A percentile compares a stretch with the other conserved stretches of the same genome.
Conservation (phyloP, 1,140 invertebrate genomes). For the Papilio polytes region DNA sequence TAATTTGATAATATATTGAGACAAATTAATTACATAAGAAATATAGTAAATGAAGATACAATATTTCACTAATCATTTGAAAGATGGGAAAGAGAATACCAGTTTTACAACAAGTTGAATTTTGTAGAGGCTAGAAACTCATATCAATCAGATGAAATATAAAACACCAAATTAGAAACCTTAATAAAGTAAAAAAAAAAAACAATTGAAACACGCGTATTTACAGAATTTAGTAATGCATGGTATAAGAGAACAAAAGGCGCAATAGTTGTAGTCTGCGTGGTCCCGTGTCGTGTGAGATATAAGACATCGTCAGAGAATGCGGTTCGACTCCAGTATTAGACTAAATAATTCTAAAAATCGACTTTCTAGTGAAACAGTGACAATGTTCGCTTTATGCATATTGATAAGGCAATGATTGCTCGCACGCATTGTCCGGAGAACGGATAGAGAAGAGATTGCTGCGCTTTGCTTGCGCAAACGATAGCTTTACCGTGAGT, state of each 20-base stretch:
- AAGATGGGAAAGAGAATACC: too few species aligned
- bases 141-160: too few species aligned
- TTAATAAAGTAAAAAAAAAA: neutral
- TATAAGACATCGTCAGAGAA: conserved; percentile 35
- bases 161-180: too few species aligned
- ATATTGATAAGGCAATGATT: conserved; percentile 1
- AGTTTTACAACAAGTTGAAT: too few species aligned
- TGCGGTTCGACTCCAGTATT: conserved; percentile 10
- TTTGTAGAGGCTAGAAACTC: too few species aligned
- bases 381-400: neutral
- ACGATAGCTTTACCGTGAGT: neutral
- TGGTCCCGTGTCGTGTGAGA: conserved; percentile 50
- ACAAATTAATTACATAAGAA: neutral
- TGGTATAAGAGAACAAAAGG: conserved; percentile 38
- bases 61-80: neutral
- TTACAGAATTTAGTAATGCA: conserved; percentile 37
- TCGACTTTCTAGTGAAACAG: conserved; percentile 25
- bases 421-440: neutral
- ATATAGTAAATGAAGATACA: neutral
- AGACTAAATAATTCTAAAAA: neutral
- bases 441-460: neutral
- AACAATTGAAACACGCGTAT: neutral
- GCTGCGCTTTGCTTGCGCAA: neutral
- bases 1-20: neutral
- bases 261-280: neutral